Conservation (phyloP, 2,888 invertebrate genomes). For the Tanytarsus gracilentus region DNA sequence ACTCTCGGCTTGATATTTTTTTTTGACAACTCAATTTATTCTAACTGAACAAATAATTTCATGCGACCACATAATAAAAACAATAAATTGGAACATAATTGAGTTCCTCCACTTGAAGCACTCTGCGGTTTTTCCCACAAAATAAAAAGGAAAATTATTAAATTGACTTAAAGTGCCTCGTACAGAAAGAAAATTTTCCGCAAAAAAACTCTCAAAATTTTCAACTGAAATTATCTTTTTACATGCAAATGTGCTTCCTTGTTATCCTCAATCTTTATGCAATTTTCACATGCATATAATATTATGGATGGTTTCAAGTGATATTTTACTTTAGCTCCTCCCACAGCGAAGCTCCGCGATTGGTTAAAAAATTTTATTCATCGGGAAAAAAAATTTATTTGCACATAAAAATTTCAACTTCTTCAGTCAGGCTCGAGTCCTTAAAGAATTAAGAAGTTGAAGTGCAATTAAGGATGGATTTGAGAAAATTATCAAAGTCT, state of each 20-base stretch:
- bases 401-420: background rate
- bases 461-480: constrained; percentile 10
- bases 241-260: constrained; percentile 13
- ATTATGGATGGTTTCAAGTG: no score
- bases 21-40: background rate
- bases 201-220: background rate
- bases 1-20: background rate
- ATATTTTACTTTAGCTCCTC: no score
- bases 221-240: constrained; percentile 7
- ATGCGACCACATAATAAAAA: background rate
- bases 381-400: no score
- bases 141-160: no score
- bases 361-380: no score
- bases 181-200: no score
- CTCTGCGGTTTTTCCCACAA: constrained; percentile 17
- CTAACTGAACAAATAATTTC: background rate
- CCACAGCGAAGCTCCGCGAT: no score
- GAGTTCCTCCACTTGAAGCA: constrained; percentile 11
- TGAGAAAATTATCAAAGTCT: constrained; percentile 7
- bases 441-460: background rate
- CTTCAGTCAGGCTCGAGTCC: background rate
- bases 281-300: constrained; percentile 17
- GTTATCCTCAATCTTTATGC: constrained; percentile 23
- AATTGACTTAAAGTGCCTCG: background rate
- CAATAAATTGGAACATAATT: constrained; percentile 10